These are phyloP conservation scores for Todiramphus chloris DNA, from an alignment of 2,113 vertebrate genomes.

Conservation along the genomic window DNA sequence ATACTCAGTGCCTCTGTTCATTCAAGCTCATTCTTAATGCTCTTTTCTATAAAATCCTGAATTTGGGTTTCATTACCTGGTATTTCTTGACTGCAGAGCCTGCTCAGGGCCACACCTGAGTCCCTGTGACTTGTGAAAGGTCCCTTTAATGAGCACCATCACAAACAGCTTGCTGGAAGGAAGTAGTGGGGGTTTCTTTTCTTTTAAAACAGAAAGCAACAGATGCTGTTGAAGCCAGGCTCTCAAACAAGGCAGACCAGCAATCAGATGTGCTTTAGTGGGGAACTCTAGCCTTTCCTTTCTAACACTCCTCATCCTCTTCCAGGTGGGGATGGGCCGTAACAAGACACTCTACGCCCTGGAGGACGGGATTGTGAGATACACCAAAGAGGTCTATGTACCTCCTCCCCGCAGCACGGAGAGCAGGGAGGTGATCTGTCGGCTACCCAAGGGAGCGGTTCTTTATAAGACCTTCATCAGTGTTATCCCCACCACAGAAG, in stretches of 20 bases:
- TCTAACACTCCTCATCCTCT: not conserved
- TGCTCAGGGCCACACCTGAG: not conserved
- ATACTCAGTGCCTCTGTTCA: not conserved
- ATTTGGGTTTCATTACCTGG: not conserved
- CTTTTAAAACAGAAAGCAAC: not conserved
- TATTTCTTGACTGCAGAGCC: not conserved
- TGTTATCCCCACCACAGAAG: constrained; percentile 82
- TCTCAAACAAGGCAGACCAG: not conserved
- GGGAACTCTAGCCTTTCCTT: not conserved
- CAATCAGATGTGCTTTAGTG: not conserved
- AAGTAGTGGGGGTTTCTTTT: not conserved
- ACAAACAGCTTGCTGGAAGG: not conserved
- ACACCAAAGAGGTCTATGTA: constrained; percentile 92
- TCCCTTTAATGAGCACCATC: not conserved
- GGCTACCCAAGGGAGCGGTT: constrained; percentile 83
- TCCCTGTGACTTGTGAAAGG: not conserved
- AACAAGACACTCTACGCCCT: constrained; percentile 89
- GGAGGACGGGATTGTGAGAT: constrained; percentile 88
- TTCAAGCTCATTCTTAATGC: not conserved
- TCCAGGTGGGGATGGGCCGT: constrained; percentile 89
- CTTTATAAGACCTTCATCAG: constrained; percentile 96
- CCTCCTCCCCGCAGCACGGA: constrained; percentile 79
- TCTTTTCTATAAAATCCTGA: not conserved
- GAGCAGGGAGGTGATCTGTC: constrained; percentile 76
- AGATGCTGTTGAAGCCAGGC: not conserved